These are phyloP conservation scores for Apantesis nais DNA, from an alignment of 2,888 invertebrate genomes.

Conservation along the genomic window DNA sequence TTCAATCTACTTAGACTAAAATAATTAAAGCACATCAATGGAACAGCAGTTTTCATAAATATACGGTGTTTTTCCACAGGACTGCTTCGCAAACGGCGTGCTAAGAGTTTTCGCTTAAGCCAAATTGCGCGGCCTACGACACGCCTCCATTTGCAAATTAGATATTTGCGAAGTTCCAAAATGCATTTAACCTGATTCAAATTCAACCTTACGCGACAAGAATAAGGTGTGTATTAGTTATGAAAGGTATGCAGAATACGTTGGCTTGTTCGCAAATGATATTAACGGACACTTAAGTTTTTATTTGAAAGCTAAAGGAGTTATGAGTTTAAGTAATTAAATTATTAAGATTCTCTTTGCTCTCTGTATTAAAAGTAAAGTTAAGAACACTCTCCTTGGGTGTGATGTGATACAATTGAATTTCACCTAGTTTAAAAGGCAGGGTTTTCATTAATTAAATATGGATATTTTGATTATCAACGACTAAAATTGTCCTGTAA, in stretches of 20 bases:
- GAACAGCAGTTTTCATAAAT: constrained; percentile 46
- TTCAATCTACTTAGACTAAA: constrained; percentile 30
- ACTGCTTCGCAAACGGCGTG: constrained; percentile 63
- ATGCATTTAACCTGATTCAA: constrained; percentile 29
- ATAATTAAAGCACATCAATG: constrained; percentile 33
- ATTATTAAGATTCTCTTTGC: constrained; percentile 36
- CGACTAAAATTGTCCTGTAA: no score
- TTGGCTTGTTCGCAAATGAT: constrained; percentile 50
- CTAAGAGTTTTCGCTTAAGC: constrained; percentile 78
- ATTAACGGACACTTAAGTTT: constrained; percentile 55
- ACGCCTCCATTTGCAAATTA: constrained; percentile 84
- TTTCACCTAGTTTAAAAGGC: no score
- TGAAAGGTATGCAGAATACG: constrained; percentile 24
- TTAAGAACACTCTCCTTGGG: neutral
- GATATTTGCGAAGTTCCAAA: constrained; percentile 58
- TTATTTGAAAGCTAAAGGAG: constrained; percentile 48
- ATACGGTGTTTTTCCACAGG: constrained; percentile 57
- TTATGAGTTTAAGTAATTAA: constrained; percentile 53
- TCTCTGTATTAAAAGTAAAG: constrained; percentile 12
- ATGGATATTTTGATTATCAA: no score
- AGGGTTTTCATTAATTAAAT: no score
- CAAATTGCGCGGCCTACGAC: constrained; percentile 79
- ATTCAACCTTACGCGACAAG: constrained; percentile 35
- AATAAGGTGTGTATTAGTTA: constrained; percentile 30
- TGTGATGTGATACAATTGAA: neutral